phyloP scores from a whole-genome alignment of 2,888 invertebrate species.

The Pherbina coryleti region DNA sequence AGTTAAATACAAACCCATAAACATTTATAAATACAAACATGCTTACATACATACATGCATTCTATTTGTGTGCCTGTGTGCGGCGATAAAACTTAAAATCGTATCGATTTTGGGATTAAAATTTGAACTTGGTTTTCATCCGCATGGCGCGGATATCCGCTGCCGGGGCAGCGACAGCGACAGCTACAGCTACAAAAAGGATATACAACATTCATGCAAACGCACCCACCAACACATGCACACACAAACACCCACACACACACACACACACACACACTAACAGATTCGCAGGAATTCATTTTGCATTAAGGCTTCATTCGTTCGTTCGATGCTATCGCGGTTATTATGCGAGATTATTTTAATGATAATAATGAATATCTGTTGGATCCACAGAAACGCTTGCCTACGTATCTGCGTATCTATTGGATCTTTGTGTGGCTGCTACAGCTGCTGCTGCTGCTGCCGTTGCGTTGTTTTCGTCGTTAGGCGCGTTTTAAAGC shows the following conservation, averaged over 20 bases:
- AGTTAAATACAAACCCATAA: too few relatives aligned
- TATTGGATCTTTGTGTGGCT: constrained; percentile 7
- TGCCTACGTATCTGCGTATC: background rate
- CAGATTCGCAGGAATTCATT: background rate
- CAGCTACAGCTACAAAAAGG: background rate
- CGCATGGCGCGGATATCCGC: background rate
- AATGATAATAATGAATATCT: constrained; percentile 29
- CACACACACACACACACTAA: constrained; percentile 4
- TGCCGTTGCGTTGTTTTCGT: constrained; percentile 2
- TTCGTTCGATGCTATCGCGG: constrained; percentile 1
- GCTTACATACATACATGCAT: background rate
- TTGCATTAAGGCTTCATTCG: constrained; percentile 15
- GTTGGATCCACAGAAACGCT: constrained; percentile 12
- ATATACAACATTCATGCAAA: constrained; percentile 2
- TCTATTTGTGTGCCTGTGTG: background rate
- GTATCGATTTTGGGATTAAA: constrained; percentile 61
- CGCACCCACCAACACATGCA: background rate
- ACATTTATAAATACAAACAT: too few relatives aligned
- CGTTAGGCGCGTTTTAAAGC: constrained; percentile 9
- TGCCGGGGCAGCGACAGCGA: background rate
- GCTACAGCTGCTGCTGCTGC: background rate
- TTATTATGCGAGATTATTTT: constrained; percentile 32
- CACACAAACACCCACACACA: constrained; percentile 10
- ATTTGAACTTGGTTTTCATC: constrained; percentile 51
- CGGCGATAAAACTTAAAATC: constrained; percentile 40